Evolutionary conservation across 2,888 invertebrate genomes (phyloP), one percentile per base, ranked within the genome.

Genomic region (Drosophila bunnanda): DNA sequence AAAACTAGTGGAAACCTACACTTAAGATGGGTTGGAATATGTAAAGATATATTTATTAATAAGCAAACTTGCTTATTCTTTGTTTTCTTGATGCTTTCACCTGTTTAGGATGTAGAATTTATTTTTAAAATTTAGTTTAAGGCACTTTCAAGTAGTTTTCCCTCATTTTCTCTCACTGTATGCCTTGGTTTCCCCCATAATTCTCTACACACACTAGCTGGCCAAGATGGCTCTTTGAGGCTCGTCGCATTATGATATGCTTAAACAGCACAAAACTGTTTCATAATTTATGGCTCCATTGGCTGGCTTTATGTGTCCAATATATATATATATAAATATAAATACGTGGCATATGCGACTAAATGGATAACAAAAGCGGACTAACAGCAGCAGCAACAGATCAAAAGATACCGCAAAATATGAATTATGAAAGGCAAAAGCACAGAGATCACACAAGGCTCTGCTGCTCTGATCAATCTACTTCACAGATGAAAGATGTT

Each of bases 231-330:
- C 44, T 69, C 76, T 83, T 89, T 88, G 70, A 87, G 82, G 88
- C 77, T 76, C 67, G 74, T 79, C 85, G 75, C 87, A 86, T 89
- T 84, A 89, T 89, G 80, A 89, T 89, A 88, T 90, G 90, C 87
- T 78, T 85, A 80, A 85, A 79, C 89, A 89, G 80, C 87, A 83
- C 75, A 90, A 90, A 86, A 88, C 82, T 83, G 79, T 90, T 90
- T 90, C 90, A 91, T 91, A 90, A 91, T 91, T 90, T 90, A 89
- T 86, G 79, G 77, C 82, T 69, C 67, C 76, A 66, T 64, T 56
- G 76, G 70, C 70, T 67, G 38, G 56, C 58, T 73, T 53, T 44
- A 34, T 30, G 48, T 15, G 46, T 17, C 22, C 32, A 20, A 54
- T 2, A 22, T 5, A n/a, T 5, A 30, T 30, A 12, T 8, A n/a